Evolutionary conservation across 2,797 vertebrate genomes (phyloP).

Genomic region (Calcarius lapponicus): DNA sequence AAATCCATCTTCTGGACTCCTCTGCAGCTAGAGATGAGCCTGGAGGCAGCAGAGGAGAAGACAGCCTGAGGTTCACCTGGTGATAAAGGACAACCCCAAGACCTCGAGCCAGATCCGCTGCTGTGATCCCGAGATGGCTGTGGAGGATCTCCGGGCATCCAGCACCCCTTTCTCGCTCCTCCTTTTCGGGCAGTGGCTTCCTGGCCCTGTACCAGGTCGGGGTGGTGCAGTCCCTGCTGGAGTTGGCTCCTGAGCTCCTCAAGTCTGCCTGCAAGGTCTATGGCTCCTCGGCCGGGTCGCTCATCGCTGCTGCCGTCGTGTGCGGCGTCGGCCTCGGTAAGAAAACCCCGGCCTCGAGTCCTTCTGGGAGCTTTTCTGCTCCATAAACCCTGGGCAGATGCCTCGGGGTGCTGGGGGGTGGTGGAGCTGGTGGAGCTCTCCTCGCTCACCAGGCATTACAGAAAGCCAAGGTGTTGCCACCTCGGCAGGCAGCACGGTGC

Average conservation of each 20-base stretch:
- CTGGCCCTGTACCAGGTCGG: slow-evolving; percentile 88
- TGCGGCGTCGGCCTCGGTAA: slow-evolving; percentile 81
- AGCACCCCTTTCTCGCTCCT: slow-evolving; percentile 74
- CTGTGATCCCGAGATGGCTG: not conserved
- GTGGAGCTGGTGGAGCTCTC: fast-evolving
- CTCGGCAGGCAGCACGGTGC: not conserved
- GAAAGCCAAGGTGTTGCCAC: not conserved
- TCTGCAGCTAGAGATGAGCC: not conserved
- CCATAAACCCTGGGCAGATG: not conserved
- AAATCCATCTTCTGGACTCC: not conserved
- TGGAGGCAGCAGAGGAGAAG: not conserved
- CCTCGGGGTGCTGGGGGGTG: not conserved
- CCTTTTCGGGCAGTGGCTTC: slow-evolving; percentile 92
- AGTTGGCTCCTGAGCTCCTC: slow-evolving; percentile 81
- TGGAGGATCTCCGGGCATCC: not conserved
- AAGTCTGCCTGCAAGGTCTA: slow-evolving; percentile 80
- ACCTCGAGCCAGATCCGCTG: fast-evolving
- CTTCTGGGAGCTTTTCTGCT: fast-evolving
- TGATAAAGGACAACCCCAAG: fast-evolving
- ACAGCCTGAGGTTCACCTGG: not conserved
- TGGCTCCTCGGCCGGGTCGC: slow-evolving; percentile 86
- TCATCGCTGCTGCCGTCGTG: slow-evolving; percentile 85
- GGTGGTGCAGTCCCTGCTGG: slow-evolving; percentile 83
- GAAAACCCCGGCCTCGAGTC: not conserved
- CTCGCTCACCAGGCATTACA: fast-evolving